Evolutionary conservation across 1,140 invertebrate species (phyloP), one percentile per base, ranked within the genome.

Genomic region (Cotesia chilonis): DNA sequence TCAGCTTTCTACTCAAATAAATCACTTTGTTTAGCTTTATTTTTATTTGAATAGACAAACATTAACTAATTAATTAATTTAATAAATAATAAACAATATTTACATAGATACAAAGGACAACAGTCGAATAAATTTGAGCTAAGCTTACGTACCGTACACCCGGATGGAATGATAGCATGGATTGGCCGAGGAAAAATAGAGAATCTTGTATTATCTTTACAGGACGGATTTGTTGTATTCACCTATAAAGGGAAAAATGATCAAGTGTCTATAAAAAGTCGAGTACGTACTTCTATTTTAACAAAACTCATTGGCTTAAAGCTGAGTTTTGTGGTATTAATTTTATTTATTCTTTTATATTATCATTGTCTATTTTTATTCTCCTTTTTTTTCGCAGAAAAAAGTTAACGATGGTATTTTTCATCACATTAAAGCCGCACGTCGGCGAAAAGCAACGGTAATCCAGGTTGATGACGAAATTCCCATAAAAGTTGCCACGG

Each of bases 91-190:
- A 20, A 6, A 63, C 0, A 36, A 1, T 52, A 64, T 41, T 60
- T 37, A 36, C 37, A 64, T 76, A 88, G 86, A 73, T 80, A 83
- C 41, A 88, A 88, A 81, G 89, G 89, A 63, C 91, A 92, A 76
- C 86, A 88, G 68, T 88, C 85, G 52, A 92, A 92, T 79, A 88
- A 89, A 74, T 91, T 92, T 75, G 88, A 91, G 78, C 81, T 93
- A 41, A 86, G 85, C 63, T 88, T 93, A 77, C 87, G 89, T 66
- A 92, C 91, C 3, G 88, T 84, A 41, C 84, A 89, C 79, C 74
- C 82, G 2, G 87, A 90, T 74, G 92, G 92, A 3, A 81, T 93
- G 28, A 82, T 93, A 28, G 83, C 92, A 2, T 92, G 92, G 88
- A 88, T 90, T 66, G 90, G 88, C 79, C 88, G 88, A 77, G 90